A percentile compares a stretch with the other conserved stretches of the same genome.
These are phyloP conservation scores for Emmelina monodactyla DNA, from an alignment of 2,888 invertebrate genomes.

Conservation along the genomic window DNA sequence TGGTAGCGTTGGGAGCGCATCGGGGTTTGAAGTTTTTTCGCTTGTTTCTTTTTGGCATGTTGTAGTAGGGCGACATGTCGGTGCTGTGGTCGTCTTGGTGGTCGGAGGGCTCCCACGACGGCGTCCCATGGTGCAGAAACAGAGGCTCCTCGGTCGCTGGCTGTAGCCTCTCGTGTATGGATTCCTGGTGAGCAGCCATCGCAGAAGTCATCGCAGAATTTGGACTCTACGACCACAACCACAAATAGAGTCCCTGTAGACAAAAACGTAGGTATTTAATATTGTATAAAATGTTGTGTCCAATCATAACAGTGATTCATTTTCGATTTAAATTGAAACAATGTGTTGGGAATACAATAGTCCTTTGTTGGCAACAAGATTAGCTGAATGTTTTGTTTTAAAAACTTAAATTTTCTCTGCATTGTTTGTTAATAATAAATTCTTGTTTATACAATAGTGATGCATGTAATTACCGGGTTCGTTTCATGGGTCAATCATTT, in stretches of 20 bases:
- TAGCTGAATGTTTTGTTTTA: conserved; percentile 64
- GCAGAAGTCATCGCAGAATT: conserved; percentile 65
- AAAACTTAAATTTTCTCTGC: conserved; percentile 47
- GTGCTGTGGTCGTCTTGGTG: conserved; percentile 47
- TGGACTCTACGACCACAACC: conserved; percentile 40
- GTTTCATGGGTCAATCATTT: conserved; percentile 45
- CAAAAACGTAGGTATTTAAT: conserved; percentile 18
- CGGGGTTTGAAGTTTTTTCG: conserved; percentile 82
- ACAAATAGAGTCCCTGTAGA: conserved; percentile 18
- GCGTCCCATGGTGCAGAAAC: conserved; percentile 57
- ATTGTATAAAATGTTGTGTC: conserved; percentile 57
- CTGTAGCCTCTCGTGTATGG: conserved; percentile 61
- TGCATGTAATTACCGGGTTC: conserved; percentile 32
- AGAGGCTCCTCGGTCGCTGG: conserved; percentile 49
- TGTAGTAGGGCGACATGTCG: conserved; percentile 52
- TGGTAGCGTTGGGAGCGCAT: conserved; percentile 68
- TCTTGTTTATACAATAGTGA: conserved; percentile 15
- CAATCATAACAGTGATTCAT: conserved; percentile 63
- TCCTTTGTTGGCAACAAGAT: conserved; percentile 60
- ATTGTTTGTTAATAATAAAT: conserved; percentile 50
- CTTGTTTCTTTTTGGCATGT: conserved; percentile 74
- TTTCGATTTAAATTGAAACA: conserved; percentile 56
- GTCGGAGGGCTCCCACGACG: conserved; percentile 54
- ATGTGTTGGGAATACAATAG: conserved; percentile 58
- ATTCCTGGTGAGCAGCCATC: conserved; percentile 64